phyloP scores from a whole-genome alignment of 2,888 invertebrate genomes.

The Eupithecia tripunctaria region DNA sequence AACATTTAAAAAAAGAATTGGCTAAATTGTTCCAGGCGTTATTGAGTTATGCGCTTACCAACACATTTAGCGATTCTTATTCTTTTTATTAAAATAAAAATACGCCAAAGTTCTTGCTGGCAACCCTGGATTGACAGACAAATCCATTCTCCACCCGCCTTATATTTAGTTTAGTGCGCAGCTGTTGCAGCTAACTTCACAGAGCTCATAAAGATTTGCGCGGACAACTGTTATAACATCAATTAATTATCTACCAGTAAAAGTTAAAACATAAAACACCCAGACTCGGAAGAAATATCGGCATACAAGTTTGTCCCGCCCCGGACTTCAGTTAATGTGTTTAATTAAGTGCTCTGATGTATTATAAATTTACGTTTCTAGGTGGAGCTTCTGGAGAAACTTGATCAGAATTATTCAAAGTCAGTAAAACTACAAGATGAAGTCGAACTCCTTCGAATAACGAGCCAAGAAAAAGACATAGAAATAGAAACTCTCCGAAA shows the following conservation, averaged over 20 bases:
- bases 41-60: no score
- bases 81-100: no score
- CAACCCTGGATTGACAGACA: no score
- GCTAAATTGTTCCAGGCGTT: no score
- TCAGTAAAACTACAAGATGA: conserved; percentile 66
- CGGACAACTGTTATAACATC: background rate
- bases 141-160: no score
- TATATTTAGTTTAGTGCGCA: no score
- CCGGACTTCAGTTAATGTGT: background rate
- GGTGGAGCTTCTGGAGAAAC: conserved; percentile 75
- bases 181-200: no score
- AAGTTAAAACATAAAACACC: background rate
- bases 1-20: no score
- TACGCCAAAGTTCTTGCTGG: no score
- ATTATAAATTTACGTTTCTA: conserved; percentile 38
- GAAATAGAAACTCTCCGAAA: conserved; percentile 59
- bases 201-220: no score
- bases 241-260: background rate
- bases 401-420: conserved; percentile 62
- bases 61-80: no score
- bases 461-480: conserved; percentile 62
- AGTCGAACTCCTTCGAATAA: conserved; percentile 53
- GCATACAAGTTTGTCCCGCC: background rate
- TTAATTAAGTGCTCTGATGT: background rate
- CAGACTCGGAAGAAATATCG: no score